phyloP scores from a whole-genome alignment of 2,113 vertebrate genomes.

The Gopherus evgoodei region DNA sequence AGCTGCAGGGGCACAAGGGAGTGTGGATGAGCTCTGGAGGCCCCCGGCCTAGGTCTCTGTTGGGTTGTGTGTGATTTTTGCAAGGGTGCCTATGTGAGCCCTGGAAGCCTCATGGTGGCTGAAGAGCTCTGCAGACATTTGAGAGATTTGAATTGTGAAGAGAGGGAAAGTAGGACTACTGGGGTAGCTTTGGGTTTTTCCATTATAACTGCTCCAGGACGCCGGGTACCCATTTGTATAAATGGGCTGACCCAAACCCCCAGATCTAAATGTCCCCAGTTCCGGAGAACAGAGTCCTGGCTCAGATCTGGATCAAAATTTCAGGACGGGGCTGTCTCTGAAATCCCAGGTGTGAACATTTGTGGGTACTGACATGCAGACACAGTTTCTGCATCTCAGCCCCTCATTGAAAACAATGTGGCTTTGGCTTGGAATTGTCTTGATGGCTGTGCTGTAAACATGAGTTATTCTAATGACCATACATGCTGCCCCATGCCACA shows the following conservation, averaged over 20 bases:
- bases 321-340: neutral
- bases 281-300: neutral
- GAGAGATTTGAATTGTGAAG: neutral
- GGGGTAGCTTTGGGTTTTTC: neutral
- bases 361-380: neutral
- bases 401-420: rapidly evolving
- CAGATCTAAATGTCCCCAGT: neutral
- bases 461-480: rapidly evolving
- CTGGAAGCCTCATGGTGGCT: neutral
- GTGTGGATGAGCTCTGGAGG: neutral
- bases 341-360: neutral
- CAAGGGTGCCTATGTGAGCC: neutral
- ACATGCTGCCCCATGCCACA: rapidly evolving
- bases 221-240: neutral
- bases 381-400: neutral
- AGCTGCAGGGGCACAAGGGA: neutral
- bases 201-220: neutral
- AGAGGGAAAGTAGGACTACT: neutral
- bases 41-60: neutral
- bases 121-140: neutral
- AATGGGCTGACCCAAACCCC: neutral
- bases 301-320: rapidly evolving
- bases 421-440: neutral
- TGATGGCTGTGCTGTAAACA: rapidly evolving
- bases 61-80: neutral